Base-by-base conservation (phyloP, 2,113 vertebrate species). In the Murina feae region DNA sequence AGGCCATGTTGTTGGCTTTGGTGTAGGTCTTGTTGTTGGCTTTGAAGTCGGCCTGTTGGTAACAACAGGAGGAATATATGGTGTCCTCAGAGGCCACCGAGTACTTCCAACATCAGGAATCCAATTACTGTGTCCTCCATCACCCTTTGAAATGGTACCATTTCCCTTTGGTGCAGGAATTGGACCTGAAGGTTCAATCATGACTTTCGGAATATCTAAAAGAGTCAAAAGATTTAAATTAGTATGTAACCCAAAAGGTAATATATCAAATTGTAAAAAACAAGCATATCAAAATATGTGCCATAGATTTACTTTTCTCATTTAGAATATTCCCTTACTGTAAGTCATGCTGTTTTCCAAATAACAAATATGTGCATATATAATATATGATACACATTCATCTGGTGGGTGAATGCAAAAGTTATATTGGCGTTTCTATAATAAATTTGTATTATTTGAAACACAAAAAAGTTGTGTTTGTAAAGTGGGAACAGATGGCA, bases 171-270 rank as follows among this genome's bases (percentile, higher is more conserved):
- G 96, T 69, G 53, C 23, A 23, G 85, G 89, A 84, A 96, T 92
- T 8, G 98, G 98, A 92, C 95, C 97, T 81, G 98, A 98, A 66
- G 98, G 98, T 63, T 99, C 99, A 95, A 99, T 98, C 95, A 96
- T 97, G 95, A 99, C 98, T 96, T 98, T 98, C 69, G 98, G 98
- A 97, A 99, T 98, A 96, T 98, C 98, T 98, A 96, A 76, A 95
- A 97, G 47, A 97, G 13, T 95, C 76, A 92, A 95, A 68, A 95
- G 91, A 93, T 75, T 83, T 82, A 91, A 96, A 90, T 51, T 42
- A 95, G 66, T 14, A 23, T 47, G 44, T 8, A 32, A 96, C 17
- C 28, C 44, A 90, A 69, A 69, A 96, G 86, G 25, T 21, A 71
- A 87, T 89, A 75, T 20, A 76, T 53, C 49, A 7, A 42, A 55